Evolutionary conservation across 2,797 vertebrate genomes (phyloP).

Genomic region (Syngnathus acus): DNA sequence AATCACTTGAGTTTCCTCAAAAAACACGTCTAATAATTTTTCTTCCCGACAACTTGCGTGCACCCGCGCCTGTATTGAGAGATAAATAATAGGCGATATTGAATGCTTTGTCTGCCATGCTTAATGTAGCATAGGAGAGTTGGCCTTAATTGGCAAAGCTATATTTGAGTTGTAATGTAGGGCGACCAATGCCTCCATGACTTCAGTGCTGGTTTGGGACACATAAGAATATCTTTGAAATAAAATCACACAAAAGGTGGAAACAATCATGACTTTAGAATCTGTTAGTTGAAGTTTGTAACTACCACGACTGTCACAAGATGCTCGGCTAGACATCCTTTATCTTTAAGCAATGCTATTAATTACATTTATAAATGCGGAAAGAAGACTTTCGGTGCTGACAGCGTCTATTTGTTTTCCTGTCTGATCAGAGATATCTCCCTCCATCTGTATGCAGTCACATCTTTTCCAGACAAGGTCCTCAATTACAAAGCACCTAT

Average conservation of each 20-base stretch:
- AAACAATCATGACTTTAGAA: background rate
- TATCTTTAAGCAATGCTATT: slow-evolving; percentile 24
- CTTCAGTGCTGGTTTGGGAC: slow-evolving; percentile 33
- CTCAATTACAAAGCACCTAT: slow-evolving; percentile 44
- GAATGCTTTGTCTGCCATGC: slow-evolving; percentile 31
- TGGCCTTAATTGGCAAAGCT: slow-evolving; percentile 62
- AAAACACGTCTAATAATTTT: no score
- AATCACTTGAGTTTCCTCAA: no score
- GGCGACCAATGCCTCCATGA: slow-evolving; percentile 48
- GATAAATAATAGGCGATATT: slow-evolving; percentile 32
- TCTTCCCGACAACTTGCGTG: background rate
- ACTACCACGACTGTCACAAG: slow-evolving; percentile 42
- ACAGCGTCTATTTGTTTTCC: slow-evolving; percentile 43
- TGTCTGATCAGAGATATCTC: slow-evolving; percentile 38
- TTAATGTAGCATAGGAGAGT: slow-evolving; percentile 40
- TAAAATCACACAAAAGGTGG: slow-evolving; percentile 16
- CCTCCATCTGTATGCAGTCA: slow-evolving; percentile 34
- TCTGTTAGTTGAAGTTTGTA: slow-evolving; percentile 42
- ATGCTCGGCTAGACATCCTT: slow-evolving; percentile 15
- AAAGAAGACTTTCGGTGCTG: slow-evolving; percentile 18
- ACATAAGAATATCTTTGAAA: slow-evolving; percentile 46
- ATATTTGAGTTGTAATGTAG: slow-evolving; percentile 62
- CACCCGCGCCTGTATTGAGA: slow-evolving; percentile 9
- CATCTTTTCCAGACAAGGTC: slow-evolving; percentile 31
- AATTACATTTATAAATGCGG: slow-evolving; percentile 43